phyloP scores from a whole-genome alignment of 1,140 invertebrate genomes.

The Aphaenogaster ashmeadi region DNA sequence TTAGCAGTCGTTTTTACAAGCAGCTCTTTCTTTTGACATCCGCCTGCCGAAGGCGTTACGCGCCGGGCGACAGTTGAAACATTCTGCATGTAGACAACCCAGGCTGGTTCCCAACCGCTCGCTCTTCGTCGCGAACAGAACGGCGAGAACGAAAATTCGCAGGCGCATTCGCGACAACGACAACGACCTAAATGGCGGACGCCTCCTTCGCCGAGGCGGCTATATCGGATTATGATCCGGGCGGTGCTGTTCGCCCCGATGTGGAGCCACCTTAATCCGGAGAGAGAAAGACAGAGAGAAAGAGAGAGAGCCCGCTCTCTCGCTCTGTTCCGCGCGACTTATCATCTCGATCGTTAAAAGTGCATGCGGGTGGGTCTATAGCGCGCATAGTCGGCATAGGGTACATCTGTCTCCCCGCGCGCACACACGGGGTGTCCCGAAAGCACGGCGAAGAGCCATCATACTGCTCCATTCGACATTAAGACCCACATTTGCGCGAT shows the following conservation, averaged over 20 bases:
- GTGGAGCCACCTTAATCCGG: constrained; percentile 69
- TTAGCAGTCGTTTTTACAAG: constrained; percentile 19
- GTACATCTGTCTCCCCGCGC: constrained; percentile 71
- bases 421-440: constrained; percentile 38
- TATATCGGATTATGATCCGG: constrained; percentile 48
- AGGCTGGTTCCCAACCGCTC: not conserved
- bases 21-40: constrained; percentile 16
- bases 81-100: not conserved
- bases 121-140: not conserved
- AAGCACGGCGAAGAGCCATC: not conserved
- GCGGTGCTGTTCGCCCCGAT: constrained; percentile 27
- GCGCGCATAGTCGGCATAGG: constrained; percentile 64
- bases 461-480: not conserved
- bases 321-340: constrained; percentile 68
- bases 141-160: constrained; percentile 22
- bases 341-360: constrained; percentile 74
- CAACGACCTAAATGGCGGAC: constrained; percentile 41
- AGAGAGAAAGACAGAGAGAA: constrained; percentile 13
- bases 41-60: not conserved
- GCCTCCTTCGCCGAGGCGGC: constrained; percentile 20
- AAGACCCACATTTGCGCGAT: not conserved
- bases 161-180: constrained; percentile 39
- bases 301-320: constrained; percentile 28
- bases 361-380: constrained; percentile 74
- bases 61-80: not conserved